Evolutionary conservation across 1,140 invertebrate genomes (phyloP), one percentile per base, ranked within the genome.

Genomic region (Brachionus calyciflorus): DNA sequence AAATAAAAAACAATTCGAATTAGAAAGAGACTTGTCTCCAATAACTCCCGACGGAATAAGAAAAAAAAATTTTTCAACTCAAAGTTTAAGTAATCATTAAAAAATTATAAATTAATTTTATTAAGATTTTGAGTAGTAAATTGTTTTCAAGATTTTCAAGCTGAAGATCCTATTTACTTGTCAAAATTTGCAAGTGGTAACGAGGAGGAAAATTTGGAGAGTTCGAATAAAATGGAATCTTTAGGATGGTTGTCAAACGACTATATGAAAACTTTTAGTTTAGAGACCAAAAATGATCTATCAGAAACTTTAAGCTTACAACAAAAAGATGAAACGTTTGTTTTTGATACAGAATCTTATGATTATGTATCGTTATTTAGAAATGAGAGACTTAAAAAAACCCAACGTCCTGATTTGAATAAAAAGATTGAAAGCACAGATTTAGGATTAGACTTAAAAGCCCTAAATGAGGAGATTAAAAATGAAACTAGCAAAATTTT

Each of bases 171-270:
- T 3, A 17, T 37, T 6, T 60, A n/a, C 37, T 30, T 60, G 14
- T 60, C 55, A 19, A 60, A 60, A 60, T 60, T 60, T 60, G 28
- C 55, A 33, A 37, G 19, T 60, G 55, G 28, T 7, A 3, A 60
- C 37, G 10, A 37, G 9, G 4, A 7, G 14, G 28, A 60, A 7
- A 37, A 60, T 60, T 17, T 12, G 33, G 30, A 19, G 3, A 2
- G 2, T n/a, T 5, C 19, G n/a, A 17, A 12, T 37, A 60, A 60
- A 17, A 60, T 33, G 30, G 37, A 37, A 9, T 33, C 19, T 17
- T 17, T 33, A 19, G 37, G 55, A 37, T 37, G 55, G 0, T 40
- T 33, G 12, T 60, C 55, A 60, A 33, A 10, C 30, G 14, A 19
- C 19, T n/a, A n/a, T n/a, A n/a, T n/a, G n/a, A n/a, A n/a, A n/a